These are phyloP conservation scores for human DNA, from an alignment of 2,113 vertebrate genomes.

Conservation along the genomic window DNA sequence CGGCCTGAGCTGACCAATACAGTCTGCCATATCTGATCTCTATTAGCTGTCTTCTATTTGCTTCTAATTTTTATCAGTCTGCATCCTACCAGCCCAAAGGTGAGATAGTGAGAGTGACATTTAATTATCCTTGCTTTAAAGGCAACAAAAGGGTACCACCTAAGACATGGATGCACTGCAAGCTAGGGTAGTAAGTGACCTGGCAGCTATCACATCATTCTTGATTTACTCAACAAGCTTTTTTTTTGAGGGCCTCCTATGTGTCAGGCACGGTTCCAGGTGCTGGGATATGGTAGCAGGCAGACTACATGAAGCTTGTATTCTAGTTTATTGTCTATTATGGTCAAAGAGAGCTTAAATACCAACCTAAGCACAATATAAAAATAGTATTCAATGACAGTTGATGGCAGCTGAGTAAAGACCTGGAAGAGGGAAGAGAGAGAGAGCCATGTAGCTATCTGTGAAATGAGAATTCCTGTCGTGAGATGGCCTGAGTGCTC, in stretches of 20 bases:
- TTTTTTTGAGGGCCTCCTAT: neutral
- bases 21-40: neutral
- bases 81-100: neutral
- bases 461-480: neutral
- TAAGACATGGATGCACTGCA: rapidly evolving
- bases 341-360: neutral
- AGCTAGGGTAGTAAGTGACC: neutral
- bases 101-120: neutral
- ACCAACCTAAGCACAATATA: neutral
- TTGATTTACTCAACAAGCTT: neutral
- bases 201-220: neutral
- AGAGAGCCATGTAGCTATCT: rapidly evolving
- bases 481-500: neutral
- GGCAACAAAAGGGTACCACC: neutral
- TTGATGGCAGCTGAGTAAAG: neutral
- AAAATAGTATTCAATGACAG: too few relatives aligned
- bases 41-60: neutral
- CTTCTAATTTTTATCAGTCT: neutral
- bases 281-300: neutral
- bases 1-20: neutral
- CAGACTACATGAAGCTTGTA: neutral
- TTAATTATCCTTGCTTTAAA: neutral
- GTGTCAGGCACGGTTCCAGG: neutral
- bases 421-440: neutral
- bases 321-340: neutral